Base-by-base conservation (phyloP, 2,888 invertebrate genomes). In the Pterostichus niger region DNA sequence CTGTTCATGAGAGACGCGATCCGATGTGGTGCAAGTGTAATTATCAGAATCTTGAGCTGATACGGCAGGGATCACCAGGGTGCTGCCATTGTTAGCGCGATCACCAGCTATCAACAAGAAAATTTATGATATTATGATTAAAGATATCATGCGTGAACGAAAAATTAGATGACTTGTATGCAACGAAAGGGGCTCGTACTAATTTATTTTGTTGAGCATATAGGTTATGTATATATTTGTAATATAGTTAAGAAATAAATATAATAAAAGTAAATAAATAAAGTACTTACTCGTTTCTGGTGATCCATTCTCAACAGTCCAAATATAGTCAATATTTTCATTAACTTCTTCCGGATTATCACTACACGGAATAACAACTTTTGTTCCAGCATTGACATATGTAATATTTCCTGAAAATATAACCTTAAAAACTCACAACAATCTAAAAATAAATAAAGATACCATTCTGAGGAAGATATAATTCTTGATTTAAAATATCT, bases 41-140 rank as follows among this genome's bases (percentile, higher is more conserved):
- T 89, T 90, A 5, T 89, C 89, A 15, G 87, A 86, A 76, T 89
- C 88, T 85, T 89, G 88, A 11, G 88, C 86, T 33, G 88, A 85
- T 5, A 88, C 86, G 56, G 40, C n/a, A 10, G 11, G 52, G 11
- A 77, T 54, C 9, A 73, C 54, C 24, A 81, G 40, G 2, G 40
- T 35, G 56, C 81, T 81, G n/a, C 73, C 81, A 24, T 81, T 81
- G 54, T 71, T 64, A 4, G 6, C 33, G 10, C 35, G 33, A 11
- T 59, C 59, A 9, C 59, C 59, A 24, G 59, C 59, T 59, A 59
- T 10, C 10, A 40, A 24, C 24, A 24, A 24, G 24, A 24, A n/a
- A n/a, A n/a, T n/a, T n/a, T n/a, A n/a, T n/a, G n/a, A n/a, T n/a
- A n/a, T n/a, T n/a, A n/a, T n/a, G n/a, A n/a, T n/a, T n/a, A n/a